These are phyloP conservation scores for Eulemur rubriventer DNA, from an alignment of 2,797 vertebrate genomes.

Conservation along the genomic window DNA sequence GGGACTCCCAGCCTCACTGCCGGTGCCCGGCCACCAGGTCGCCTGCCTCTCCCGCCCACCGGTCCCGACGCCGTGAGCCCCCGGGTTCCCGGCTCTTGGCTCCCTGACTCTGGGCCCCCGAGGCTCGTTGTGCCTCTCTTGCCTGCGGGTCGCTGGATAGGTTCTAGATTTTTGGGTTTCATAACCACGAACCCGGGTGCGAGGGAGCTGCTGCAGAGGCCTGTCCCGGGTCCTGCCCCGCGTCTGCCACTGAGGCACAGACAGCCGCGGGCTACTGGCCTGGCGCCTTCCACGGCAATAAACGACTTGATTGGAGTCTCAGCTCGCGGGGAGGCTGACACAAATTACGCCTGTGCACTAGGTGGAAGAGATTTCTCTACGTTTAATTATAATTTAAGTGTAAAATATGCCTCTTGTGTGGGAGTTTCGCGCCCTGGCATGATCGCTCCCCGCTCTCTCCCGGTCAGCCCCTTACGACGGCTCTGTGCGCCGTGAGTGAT, in stretches of 20 bases:
- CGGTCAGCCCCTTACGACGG: slow-evolving; percentile 65
- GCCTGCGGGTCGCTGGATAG: not conserved
- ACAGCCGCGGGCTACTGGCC: not conserved
- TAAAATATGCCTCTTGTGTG: slow-evolving; percentile 77
- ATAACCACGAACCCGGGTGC: rapidly evolving
- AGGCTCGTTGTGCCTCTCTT: rapidly evolving
- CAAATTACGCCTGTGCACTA: slow-evolving; percentile 38
- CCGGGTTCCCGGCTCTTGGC: rapidly evolving
- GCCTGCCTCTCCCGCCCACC: rapidly evolving
- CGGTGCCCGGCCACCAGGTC: rapidly evolving
- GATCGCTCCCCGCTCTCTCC: slow-evolving; percentile 76
- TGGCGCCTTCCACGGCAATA: not conserved
- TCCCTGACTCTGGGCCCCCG: rapidly evolving
- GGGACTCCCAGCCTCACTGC: rapidly evolving
- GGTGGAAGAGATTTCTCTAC: slow-evolving; percentile 67
- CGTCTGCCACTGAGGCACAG: too few relatives aligned
- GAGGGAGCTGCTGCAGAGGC: rapidly evolving
- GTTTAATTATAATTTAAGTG: slow-evolving; percentile 82
- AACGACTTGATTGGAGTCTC: not conserved
- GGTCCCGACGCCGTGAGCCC: not conserved
- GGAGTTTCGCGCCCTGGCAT: slow-evolving; percentile 68
- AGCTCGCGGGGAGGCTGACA: not conserved
- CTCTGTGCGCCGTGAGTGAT: slow-evolving; percentile 69
- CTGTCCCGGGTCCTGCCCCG: rapidly evolving
- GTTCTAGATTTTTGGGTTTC: not conserved